Evolutionary conservation across 2,113 vertebrate species (phyloP), one percentile per base, ranked within the genome.

Genomic region (Erinaceus europaeus): DNA sequence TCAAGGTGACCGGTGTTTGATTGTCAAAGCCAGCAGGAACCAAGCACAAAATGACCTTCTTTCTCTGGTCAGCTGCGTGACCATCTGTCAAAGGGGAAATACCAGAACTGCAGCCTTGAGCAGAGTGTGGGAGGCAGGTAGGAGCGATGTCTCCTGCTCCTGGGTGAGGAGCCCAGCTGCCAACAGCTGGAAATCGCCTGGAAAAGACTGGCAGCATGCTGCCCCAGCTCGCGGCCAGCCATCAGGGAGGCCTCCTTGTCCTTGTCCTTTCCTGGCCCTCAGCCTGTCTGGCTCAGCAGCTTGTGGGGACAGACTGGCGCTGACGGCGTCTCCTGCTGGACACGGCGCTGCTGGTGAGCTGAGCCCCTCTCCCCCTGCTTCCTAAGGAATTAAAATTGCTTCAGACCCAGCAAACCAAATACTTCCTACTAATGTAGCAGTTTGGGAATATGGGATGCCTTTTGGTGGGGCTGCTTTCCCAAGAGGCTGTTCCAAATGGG

Each of bases 271-370:
- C 76, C 52, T 91, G 84, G 92, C 57, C 59, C 7, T 2, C 13
- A 38, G 72, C 73, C 90, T 84, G 18, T 88, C 89, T 84, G 55
- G 10, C 73, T 88, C 77, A 81, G 81, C 57, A 88, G 80, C 80
- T 88, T 83, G 68, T n/a, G 76, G 59, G 84, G 78, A 65, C 82
- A 81, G 53, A 72, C 50, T 17, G 29, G 71, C 29, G 36, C 34
- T 40, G 48, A 85, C 17, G 12, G 1, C 6, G 4, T 34, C n/a
- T n/a, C n/a, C n/a, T n/a, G n/a, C n/a, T n/a, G n/a, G n/a, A n/a
- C n/a, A 2, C 3, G 23, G 23, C 15, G 1, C 68, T 44, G 42
- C 36, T 65, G 2, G 4, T 32, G 27, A 84, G 55, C 81, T 8
- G 4, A 34, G 38, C 6, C 42, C 80, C 52, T 69, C 38, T 7